Percentiles rank a stretch among this genome's conserved stretches.
Conservation (phyloP, 2,797 vertebrate species). For the Myripristis murdjan region DNA sequence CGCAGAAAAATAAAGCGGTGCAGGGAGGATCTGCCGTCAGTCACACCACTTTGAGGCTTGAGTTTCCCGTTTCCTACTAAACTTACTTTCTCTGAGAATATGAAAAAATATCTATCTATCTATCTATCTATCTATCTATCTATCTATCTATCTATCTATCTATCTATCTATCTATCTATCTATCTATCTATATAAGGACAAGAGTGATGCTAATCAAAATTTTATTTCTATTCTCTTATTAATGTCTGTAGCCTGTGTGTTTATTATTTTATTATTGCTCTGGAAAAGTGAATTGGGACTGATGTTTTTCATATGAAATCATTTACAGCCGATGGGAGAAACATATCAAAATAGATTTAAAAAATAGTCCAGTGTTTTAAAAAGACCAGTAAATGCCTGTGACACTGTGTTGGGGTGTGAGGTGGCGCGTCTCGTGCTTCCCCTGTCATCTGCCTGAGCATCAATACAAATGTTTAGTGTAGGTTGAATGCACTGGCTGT, state of each 20-base stretch:
- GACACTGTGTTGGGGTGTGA: constrained; percentile 13
- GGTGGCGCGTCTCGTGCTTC: constrained; percentile 13
- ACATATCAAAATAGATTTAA: not conserved
- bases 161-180: too few relatives aligned
- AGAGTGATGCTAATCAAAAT: not conserved
- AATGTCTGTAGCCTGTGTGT: not conserved
- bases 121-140: too few relatives aligned
- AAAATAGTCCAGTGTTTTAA: not conserved
- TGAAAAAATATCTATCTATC: too few relatives aligned
- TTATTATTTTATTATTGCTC: not conserved
- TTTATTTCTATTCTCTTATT: not conserved
- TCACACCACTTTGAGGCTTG: too few relatives aligned
- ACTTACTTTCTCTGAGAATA: too few relatives aligned
- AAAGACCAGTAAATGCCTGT: constrained; percentile 1
- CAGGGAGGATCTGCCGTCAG: not conserved
- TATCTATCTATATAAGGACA: too few relatives aligned
- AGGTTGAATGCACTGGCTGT: constrained; percentile 40
- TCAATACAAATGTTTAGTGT: constrained; percentile 40
- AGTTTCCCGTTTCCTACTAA: too few relatives aligned
- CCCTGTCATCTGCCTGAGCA: constrained; percentile 13
- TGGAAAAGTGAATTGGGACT: not conserved
- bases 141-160: too few relatives aligned
- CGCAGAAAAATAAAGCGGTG: too few relatives aligned
- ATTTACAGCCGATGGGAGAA: not conserved
- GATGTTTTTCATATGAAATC: too few relatives aligned